Percentiles rank a stretch among this genome's conserved stretches.
Conservation (phyloP, 2,113 vertebrate genomes). For the Coracopsis vasa region DNA sequence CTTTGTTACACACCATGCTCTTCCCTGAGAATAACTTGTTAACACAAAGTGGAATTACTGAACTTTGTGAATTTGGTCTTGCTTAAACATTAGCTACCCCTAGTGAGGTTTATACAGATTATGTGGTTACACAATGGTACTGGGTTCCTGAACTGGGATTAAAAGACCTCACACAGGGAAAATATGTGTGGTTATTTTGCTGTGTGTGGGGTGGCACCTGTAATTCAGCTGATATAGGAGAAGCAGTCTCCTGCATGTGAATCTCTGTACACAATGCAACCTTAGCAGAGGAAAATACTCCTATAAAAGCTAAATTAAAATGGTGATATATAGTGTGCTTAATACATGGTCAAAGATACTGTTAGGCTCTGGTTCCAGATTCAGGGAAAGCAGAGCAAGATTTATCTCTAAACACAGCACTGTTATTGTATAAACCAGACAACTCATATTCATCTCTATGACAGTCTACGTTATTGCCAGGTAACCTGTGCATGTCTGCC, state of each 20-base stretch:
- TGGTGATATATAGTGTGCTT: not conserved
- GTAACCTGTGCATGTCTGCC: not conserved
- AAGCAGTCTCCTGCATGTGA: not conserved
- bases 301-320: not conserved
- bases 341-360: not conserved
- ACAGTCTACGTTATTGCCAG: not conserved
- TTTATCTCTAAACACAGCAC: not conserved
- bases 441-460: not conserved
- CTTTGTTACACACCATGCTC: conserved; percentile 63
- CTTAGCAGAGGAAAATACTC: not conserved
- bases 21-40: conserved; percentile 72
- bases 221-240: not conserved
- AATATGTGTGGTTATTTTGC: conserved; percentile 12
- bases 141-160: conserved; percentile 65
- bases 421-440: not conserved
- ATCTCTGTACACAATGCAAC: not conserved
- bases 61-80: conserved; percentile 74
- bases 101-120: conserved; percentile 66
- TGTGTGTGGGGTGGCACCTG: not conserved
- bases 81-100: conserved; percentile 55
- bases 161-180: conserved; percentile 60
- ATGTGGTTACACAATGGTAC: conserved; percentile 59
- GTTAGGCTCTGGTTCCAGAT: not conserved
- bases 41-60: conserved; percentile 59
- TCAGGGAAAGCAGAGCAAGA: not conserved